A percentile compares a stretch with the other conserved stretches of the same genome.
Conservation (phyloP, 1,140 invertebrate species). For the Cyrtorhinus lividipennis region DNA sequence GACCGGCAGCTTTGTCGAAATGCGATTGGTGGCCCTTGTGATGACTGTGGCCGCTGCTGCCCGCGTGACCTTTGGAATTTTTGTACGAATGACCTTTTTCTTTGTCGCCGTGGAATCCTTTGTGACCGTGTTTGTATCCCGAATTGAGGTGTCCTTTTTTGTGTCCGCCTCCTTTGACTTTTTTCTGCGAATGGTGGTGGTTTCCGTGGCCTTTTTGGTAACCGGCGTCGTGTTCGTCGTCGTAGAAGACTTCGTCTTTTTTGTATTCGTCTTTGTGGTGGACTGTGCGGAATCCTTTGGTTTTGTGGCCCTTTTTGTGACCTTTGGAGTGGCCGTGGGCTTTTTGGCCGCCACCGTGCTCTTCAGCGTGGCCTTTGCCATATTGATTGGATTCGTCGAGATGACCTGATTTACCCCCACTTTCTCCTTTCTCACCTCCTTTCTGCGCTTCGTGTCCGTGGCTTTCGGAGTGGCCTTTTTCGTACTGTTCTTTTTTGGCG, state of each 20-base stretch:
- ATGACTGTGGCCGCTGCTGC: conserved; percentile 21
- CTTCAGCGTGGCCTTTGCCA: conserved; percentile 32
- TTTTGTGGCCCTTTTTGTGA: conserved; percentile 48
- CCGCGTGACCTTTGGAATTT: conserved; percentile 24
- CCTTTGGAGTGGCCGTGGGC: conserved; percentile 29
- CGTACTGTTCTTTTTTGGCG: conserved; percentile 35
- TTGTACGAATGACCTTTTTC: conserved; percentile 25
- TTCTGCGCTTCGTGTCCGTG: conserved; percentile 25
- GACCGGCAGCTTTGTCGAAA: conserved; percentile 23
- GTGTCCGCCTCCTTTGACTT: conserved; percentile 24
- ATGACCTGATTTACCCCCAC: conserved; percentile 27
- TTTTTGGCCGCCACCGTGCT: conserved; percentile 25
- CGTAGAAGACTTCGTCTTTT: conserved; percentile 47
- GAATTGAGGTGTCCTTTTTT: conserved; percentile 26
- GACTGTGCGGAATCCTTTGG: conserved; percentile 45
- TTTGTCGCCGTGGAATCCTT: conserved; percentile 19
- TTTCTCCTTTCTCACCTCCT: conserved; percentile 23
- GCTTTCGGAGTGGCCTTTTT: conserved; percentile 28
- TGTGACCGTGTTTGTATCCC: conserved; percentile 23
- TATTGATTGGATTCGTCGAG: conserved; percentile 28
- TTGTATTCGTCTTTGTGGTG: conserved; percentile 50
- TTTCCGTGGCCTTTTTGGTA: conserved; percentile 37
- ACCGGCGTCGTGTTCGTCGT: conserved; percentile 46
- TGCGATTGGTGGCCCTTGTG: conserved; percentile 23
- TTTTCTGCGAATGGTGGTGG: conserved; percentile 21